A percentile compares a stretch with the other conserved stretches of the same genome.
Conservation (phyloP, 2,113 vertebrate genomes). For the Orcinus orca region DNA sequence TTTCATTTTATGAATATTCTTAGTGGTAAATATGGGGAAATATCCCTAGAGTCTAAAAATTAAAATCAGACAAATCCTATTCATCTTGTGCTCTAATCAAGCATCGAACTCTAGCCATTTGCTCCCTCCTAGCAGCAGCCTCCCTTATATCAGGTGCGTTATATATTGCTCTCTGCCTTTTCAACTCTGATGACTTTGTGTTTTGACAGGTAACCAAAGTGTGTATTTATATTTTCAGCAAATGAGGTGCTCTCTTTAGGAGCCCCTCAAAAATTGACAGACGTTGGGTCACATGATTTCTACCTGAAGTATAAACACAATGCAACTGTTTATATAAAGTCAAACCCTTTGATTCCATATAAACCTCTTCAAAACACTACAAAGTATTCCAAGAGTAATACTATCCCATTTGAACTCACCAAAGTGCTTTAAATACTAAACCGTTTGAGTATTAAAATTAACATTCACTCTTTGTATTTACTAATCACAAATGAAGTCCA, state of each 20-base stretch:
- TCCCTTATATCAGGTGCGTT: not conserved
- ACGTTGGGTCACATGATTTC: not conserved
- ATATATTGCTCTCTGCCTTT: not conserved
- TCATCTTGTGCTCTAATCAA: not conserved
- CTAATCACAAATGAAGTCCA: not conserved
- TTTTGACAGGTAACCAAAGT: conserved; percentile 20
- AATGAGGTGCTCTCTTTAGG: not conserved
- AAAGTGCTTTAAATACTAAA: not conserved
- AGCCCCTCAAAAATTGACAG: not conserved
- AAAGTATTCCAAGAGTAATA: not conserved
- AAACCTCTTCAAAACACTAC: not conserved
- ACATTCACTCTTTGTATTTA: not conserved
- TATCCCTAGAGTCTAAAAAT: conserved; percentile 11
- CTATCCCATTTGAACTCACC: not conserved
- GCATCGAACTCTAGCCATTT: not conserved
- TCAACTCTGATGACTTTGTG: not conserved
- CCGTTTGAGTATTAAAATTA: not conserved
- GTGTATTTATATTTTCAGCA: not conserved
- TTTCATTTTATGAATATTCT: conserved; percentile 5
- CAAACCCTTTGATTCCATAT: not conserved
- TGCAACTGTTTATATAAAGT: not conserved
- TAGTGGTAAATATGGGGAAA: not conserved
- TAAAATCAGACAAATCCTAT: not conserved
- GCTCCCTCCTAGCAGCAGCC: not conserved
- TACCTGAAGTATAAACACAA: not conserved